Percentiles rank a stretch among this genome's conserved stretches.
Conservation (phyloP, 2,113 vertebrate genomes). For the Madoqua kirkii region DNA sequence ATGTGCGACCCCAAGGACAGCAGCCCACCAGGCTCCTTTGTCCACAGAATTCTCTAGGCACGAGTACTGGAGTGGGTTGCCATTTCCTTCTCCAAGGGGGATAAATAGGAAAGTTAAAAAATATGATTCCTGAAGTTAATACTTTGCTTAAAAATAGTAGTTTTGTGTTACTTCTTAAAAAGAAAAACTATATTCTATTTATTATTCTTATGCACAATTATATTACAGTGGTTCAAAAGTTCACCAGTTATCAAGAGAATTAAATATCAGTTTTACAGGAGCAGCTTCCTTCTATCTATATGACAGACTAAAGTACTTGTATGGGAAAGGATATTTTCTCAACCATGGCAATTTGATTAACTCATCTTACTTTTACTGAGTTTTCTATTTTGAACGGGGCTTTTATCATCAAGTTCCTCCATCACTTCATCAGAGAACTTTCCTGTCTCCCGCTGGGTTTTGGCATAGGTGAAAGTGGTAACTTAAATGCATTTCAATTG, state of each 20-base stretch:
- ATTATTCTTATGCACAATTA: not conserved
- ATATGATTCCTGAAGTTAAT: not conserved
- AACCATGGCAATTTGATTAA: conserved; percentile 48
- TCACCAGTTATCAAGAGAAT: not conserved
- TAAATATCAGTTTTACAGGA: not conserved
- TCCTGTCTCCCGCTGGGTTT: not conserved
- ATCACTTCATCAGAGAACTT: conserved; percentile 17
- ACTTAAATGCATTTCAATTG: conserved; percentile 12
- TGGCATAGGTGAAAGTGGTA: not conserved
- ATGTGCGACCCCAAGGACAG: not conserved
- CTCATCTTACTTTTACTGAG: conserved; percentile 9
- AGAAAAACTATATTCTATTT: not conserved
- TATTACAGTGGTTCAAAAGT: not conserved
- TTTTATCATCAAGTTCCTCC: conserved; percentile 43
- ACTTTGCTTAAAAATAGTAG: not conserved
- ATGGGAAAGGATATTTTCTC: conserved; percentile 17
- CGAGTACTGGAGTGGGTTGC: not conserved
- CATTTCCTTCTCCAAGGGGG: not conserved
- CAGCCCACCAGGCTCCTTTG: not conserved
- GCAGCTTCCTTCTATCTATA: not conserved
- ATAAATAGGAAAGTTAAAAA: not conserved
- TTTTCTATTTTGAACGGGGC: not conserved
- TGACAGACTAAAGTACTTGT: not conserved
- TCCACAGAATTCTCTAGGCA: not conserved
- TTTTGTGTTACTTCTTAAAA: not conserved